A percentile compares a stretch with the other conserved stretches of the same genome.
Evolutionary conservation across 2,888 invertebrate species (phyloP).

Genomic region (Melinaea menophilus): DNA sequence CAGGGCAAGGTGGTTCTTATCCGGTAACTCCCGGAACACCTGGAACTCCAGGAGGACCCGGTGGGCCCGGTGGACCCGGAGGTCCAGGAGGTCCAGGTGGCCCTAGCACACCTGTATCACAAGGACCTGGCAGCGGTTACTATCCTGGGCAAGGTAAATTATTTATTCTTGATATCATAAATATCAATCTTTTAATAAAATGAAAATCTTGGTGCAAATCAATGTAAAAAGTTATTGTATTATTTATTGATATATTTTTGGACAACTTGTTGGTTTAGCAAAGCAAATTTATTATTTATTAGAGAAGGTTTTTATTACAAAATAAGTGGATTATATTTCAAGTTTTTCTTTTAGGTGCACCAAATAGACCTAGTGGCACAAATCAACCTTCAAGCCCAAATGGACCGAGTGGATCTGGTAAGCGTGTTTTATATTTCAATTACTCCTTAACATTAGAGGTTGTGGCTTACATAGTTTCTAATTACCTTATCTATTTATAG

Average conservation of each 20-base stretch:
- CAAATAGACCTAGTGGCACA: slow-evolving; percentile 43
- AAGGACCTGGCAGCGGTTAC: slow-evolving; percentile 12
- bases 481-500: neutral
- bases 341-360: slow-evolving; percentile 36
- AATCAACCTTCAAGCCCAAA: slow-evolving; percentile 5
- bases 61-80: slow-evolving; percentile 35
- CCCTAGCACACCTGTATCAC: neutral
- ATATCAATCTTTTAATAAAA: neutral
- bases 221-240: neutral
- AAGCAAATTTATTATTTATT: neutral
- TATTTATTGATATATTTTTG: too few relatives aligned
- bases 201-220: too few relatives aligned
- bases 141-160: slow-evolving; percentile 18
- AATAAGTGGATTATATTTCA: too few relatives aligned
- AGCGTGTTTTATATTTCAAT: neutral
- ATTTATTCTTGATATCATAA: neutral
- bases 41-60: slow-evolving; percentile 24
- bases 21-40: slow-evolving; percentile 40
- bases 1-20: slow-evolving; percentile 59
- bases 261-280: too few relatives aligned
- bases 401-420: slow-evolving; percentile 9
- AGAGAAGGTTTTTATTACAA: too few relatives aligned
- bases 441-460: neutral
- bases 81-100: slow-evolving; percentile 40
- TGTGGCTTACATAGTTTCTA: neutral